Base-by-base conservation (phyloP, 2,888 invertebrate genomes). In the Bembecia ichneumoniformis region DNA sequence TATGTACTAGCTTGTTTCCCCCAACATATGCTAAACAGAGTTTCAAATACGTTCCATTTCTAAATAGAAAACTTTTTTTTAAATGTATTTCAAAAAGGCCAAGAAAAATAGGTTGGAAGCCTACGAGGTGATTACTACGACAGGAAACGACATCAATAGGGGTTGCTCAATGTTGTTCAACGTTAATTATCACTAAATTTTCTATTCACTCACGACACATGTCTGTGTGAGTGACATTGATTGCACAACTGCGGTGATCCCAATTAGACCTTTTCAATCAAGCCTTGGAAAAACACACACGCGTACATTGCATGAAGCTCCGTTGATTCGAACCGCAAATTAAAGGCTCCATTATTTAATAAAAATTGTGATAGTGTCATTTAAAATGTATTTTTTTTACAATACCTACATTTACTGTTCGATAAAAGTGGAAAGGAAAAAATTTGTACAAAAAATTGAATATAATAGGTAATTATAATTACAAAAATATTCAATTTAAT, bases 241-340 rank as follows among this genome's bases (percentile, higher is more conserved):
- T 74, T 73, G 65, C 66, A 48, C 58, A 59, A 55, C 52, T 60
- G 63, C 55, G 64, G 68, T 59, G 58, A 62, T 66, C 54, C 63
- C 69, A 71, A 73, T 73, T 70, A 73, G 65, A 58, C 58, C 69
- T 68, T 71, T 74, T 71, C 68, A 71, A 72, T 70, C 65, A 68
- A 51, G 17, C 50, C 51, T 49, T 52, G 52, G 51, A 51, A 55
- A 59, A 64, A 40, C 40, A 11, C 40, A 13, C 13, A 40, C 40
- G 13, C 40, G 40, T 40, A 40, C 14, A 40, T 40, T 40, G 40
- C 14, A 40, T 40, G 14, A 40, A 40, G 28, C 28, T 28, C 14
- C 3, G 40, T 40, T 13, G 40, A 40, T 40, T 40, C 14, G 7
- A 40, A 10, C 40, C 3, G 11, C 40, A 40, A 40, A 40, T 40